Conservation (phyloP, 2,888 invertebrate species). For the Mylabris sibirica region DNA sequence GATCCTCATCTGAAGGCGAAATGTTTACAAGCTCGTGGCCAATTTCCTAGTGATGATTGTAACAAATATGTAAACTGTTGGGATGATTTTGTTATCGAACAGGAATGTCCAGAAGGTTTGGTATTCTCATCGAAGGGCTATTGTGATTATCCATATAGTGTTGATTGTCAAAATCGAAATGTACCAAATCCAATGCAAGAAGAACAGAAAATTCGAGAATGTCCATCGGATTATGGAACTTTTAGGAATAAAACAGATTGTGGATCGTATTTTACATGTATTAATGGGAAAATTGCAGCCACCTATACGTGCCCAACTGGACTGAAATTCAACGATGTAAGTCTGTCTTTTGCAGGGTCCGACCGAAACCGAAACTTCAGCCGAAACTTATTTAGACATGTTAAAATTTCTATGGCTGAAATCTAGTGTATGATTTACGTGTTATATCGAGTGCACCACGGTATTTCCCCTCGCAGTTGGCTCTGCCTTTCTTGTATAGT, state of each 20-base stretch:
- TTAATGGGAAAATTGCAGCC: conserved; percentile 57
- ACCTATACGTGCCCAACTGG: conserved; percentile 71
- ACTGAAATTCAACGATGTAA: conserved; percentile 55
- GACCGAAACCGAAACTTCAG: too few species aligned
- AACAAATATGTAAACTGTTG: conserved; percentile 75
- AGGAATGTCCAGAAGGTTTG: conserved; percentile 71
- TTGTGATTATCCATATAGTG: conserved; percentile 72
- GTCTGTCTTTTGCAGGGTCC: too few species aligned
- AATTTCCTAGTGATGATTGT: conserved; percentile 70
- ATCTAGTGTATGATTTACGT: too few species aligned
- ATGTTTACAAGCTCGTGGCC: conserved; percentile 66
- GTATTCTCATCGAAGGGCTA: conserved; percentile 67
- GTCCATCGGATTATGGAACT: conserved; percentile 68
- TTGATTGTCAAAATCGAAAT: conserved; percentile 64
- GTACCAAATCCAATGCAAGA: conserved; percentile 43
- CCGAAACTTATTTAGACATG: too few species aligned
- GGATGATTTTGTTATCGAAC: conserved; percentile 73
- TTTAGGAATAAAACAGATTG: conserved; percentile 70
- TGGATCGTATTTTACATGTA: conserved; percentile 72
- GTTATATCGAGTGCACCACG: too few species aligned
- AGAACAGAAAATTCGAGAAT: conserved; percentile 48
- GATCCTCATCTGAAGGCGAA: conserved; percentile 41
- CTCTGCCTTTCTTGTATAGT: too few species aligned
- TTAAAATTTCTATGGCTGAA: too few species aligned
- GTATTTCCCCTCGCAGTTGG: too few species aligned